Evolutionary conservation across 1,140 invertebrate species (phyloP), one percentile per base, ranked within the genome.

Genomic region (Psilanteris sp.): DNA sequence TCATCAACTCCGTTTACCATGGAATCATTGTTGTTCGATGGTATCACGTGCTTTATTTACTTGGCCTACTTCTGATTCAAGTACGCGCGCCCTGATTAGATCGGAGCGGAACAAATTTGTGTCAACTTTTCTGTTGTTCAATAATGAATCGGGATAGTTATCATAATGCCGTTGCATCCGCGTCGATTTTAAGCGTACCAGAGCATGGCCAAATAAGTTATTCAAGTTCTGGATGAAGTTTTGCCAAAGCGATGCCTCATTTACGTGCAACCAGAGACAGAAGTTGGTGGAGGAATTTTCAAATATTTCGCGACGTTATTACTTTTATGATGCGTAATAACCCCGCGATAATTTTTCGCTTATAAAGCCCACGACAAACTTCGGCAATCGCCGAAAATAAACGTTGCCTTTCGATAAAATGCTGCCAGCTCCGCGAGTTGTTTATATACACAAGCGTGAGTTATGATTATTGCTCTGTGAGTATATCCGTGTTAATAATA

Each of bases 211-310:
- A 26, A 39, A 55, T 55, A 48, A 57, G 15, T 59, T 59, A 26
- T 50, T 68, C 64, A 59, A 68, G 34, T 59, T 43, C n/a, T 26
- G 34, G 34, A 52, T 41, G 34, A 68, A 68, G 64, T 68, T 68
- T 52, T 52, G 20, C 27, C 31, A 34, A 68, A 50, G 64, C 20
- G 54, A 59, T 68, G 54, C 43, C 44, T 68, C 54, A 68, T 68
- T 68, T 57, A 29, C 54, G 64, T 32, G 27, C 29, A 31, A 66
- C 29, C 39, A 13, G 24, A 20, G 57, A 4, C 15, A 39, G 32
- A 48, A 48, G 57, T 61, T 22, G 18, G 41, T 27, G 39, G 20
- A 41, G 32, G 7, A 61, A 46, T 27, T 46, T 61, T 46, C 41
- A 37, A 37, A 61, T 18, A n/a, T 22, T 4, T 22, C 31, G 31